Evolutionary conservation across 1,140 invertebrate species (phyloP).

Genomic region (Drosophila varians): DNA sequence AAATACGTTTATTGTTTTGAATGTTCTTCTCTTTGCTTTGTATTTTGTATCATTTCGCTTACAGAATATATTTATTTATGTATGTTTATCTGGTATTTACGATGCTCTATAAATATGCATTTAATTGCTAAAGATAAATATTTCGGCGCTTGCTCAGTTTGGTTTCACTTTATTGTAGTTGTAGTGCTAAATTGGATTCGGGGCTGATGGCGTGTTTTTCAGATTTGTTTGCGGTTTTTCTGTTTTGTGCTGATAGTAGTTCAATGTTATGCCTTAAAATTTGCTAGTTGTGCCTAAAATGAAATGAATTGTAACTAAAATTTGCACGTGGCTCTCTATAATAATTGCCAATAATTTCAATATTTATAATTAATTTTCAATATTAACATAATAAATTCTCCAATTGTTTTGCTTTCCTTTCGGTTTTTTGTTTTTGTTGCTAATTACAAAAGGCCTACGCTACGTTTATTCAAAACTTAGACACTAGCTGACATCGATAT

Average conservation of each 20-base stretch:
- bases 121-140: slow-evolving; percentile 82
- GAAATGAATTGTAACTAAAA: slow-evolving; percentile 68
- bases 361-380: slow-evolving; percentile 36
- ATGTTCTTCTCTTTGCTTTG: slow-evolving; percentile 64
- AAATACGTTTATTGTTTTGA: slow-evolving; percentile 78
- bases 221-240: slow-evolving; percentile 19
- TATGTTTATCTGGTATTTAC: slow-evolving; percentile 70
- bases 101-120: slow-evolving; percentile 79
- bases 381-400: slow-evolving; percentile 75
- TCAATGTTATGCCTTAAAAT: slow-evolving; percentile 63
- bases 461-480: slow-evolving; percentile 77
- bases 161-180: slow-evolving; percentile 49
- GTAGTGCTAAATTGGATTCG: slow-evolving; percentile 66
- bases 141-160: slow-evolving; percentile 76
- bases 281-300: slow-evolving; percentile 70
- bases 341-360: slow-evolving; percentile 28
- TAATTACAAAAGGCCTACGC: slow-evolving; percentile 81
- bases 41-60: slow-evolving; percentile 69
- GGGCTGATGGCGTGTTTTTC: slow-evolving; percentile 41
- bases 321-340: slow-evolving; percentile 21
- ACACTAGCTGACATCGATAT: slow-evolving; percentile 65
- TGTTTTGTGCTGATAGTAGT: slow-evolving; percentile 30
- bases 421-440: slow-evolving; percentile 40
- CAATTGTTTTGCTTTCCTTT: slow-evolving; percentile 52
- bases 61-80: slow-evolving; percentile 68